Evolutionary conservation across 2,113 vertebrate species (phyloP).

Genomic region (Pan paniscus): DNA sequence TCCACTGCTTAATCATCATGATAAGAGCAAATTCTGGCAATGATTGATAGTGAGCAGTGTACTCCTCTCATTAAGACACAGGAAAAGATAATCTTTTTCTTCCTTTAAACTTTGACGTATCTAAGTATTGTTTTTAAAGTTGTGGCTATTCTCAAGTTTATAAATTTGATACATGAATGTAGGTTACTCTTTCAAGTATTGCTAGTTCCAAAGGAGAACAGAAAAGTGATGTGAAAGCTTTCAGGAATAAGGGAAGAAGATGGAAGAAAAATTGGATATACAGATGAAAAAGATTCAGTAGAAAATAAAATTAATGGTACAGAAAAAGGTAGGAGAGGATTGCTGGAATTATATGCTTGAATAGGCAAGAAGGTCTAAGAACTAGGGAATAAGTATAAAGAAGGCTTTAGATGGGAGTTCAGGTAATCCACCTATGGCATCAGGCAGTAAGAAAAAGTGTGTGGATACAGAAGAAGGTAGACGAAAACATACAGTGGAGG

Average conservation of each 20-base stretch:
- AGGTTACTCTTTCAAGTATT: background rate
- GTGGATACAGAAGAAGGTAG: background rate
- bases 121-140: background rate
- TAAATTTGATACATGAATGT: background rate
- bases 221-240: background rate
- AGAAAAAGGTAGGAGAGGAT: background rate
- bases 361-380: background rate
- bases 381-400: background rate
- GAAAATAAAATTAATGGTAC: background rate
- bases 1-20: background rate
- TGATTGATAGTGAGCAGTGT: background rate
- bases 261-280: background rate
- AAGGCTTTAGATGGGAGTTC: background rate
- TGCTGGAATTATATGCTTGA: background rate
- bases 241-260: background rate
- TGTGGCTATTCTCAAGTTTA: background rate
- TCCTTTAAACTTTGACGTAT: background rate
- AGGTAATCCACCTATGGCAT: background rate
- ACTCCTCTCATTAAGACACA: background rate
- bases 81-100: background rate
- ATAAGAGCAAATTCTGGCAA: background rate
- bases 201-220: background rate
- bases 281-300: background rate
- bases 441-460: background rate
- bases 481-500: background rate